Evolutionary conservation across 2,113 vertebrate genomes (phyloP).

Genomic region (Leptobrachium ailaonicum): DNA sequence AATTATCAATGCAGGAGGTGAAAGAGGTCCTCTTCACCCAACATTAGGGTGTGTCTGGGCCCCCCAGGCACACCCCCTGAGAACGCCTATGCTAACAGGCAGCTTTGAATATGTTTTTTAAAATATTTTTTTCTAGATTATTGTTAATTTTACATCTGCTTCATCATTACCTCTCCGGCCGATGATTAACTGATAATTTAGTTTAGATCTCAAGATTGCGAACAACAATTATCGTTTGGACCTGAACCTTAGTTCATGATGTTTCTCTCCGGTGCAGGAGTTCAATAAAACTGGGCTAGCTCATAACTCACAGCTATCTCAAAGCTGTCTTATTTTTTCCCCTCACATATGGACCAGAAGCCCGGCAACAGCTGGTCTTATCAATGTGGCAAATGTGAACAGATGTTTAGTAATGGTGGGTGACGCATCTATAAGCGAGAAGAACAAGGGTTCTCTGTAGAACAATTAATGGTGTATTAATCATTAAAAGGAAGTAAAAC

Average conservation of each 20-base stretch:
- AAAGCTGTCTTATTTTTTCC: neutral
- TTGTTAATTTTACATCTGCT: too few relatives aligned
- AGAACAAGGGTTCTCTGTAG: constrained; percentile 3
- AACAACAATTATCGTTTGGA: neutral
- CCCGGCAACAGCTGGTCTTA: neutral
- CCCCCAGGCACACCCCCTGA: too few relatives aligned
- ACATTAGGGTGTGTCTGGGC: too few relatives aligned
- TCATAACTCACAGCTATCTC: neutral
- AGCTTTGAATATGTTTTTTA: too few relatives aligned
- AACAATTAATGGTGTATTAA: neutral
- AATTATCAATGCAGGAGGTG: too few relatives aligned
- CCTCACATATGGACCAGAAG: neutral
- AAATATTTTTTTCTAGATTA: too few relatives aligned
- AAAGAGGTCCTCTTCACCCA: too few relatives aligned
- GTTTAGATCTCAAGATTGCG: too few relatives aligned
- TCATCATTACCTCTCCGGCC: too few relatives aligned
- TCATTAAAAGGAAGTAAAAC: constrained; percentile 1
- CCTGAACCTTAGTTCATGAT: neutral
- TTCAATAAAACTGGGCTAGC: neutral
- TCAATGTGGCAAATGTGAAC: constrained; percentile 8
- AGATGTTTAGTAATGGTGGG: neutral
- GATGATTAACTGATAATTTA: too few relatives aligned
- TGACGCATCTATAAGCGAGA: neutral
- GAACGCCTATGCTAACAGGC: too few relatives aligned
- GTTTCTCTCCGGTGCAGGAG: neutral